Percentiles rank a stretch among this genome's conserved stretches.
phyloP scores from a whole-genome alignment of 2,797 vertebrate species.

The Ateles fusciceps region DNA sequence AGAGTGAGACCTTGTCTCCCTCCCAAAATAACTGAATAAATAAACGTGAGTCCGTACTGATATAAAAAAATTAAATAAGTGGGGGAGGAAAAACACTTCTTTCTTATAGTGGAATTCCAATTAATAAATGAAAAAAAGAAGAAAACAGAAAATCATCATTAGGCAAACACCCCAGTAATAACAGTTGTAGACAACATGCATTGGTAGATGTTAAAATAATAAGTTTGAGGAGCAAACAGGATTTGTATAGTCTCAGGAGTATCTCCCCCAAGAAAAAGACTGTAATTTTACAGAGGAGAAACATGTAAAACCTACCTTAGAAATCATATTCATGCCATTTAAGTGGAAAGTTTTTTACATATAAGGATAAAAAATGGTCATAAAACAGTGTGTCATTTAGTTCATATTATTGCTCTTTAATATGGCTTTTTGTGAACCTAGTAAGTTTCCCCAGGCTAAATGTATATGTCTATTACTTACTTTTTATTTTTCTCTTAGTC shows the following conservation, averaged over 20 bases:
- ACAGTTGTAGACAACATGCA: background rate
- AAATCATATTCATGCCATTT: background rate
- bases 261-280: background rate
- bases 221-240: background rate
- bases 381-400: background rate
- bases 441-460: background rate
- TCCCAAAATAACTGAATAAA: background rate
- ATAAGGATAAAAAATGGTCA: background rate
- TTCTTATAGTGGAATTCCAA: background rate
- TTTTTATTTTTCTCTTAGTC: constrained; percentile 82
- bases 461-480: background rate
- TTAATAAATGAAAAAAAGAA: constrained; percentile 19
- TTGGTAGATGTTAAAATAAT: background rate
- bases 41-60: background rate
- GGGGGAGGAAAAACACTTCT: background rate
- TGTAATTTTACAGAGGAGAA: background rate
- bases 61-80: background rate
- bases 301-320: background rate
- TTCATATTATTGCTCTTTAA: background rate
- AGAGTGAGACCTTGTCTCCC: background rate
- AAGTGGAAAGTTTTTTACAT: background rate
- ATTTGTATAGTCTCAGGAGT: background rate
- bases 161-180: background rate
- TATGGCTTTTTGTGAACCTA: background rate
- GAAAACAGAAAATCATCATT: background rate